These are phyloP conservation scores for Sussaba pulchella DNA, from an alignment of 2,888 invertebrate genomes.

Conservation along the genomic window DNA sequence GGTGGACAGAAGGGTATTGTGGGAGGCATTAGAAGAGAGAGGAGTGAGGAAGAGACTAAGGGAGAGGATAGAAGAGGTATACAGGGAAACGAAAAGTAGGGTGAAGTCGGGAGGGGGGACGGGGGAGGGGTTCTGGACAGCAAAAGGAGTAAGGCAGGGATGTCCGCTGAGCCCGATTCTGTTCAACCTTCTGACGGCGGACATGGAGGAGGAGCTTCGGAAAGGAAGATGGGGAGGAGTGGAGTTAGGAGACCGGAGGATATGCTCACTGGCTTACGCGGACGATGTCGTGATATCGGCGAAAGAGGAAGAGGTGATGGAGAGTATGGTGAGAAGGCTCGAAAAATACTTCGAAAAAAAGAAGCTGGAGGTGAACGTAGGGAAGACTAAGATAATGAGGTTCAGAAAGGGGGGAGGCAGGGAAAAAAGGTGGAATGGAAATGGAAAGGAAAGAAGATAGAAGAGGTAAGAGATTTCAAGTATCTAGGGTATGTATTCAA, in stretches of 20 bases:
- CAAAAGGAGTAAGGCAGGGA: too few relatives aligned
- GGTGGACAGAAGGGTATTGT: constrained; percentile 24
- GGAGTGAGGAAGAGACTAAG: constrained; percentile 13
- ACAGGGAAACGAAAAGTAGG: too few relatives aligned
- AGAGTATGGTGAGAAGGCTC: neutral
- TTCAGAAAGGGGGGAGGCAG: too few relatives aligned
- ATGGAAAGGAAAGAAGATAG: too few relatives aligned
- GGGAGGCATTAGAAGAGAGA: neutral
- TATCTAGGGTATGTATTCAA: too few relatives aligned
- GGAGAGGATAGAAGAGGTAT: too few relatives aligned
- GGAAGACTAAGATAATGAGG: neutral
- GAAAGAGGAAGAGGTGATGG: neutral
- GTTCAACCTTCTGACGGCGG: neutral
- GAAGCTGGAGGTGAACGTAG: neutral
- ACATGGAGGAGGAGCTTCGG: neutral
- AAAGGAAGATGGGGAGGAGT: neutral
- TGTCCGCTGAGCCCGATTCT: too few relatives aligned
- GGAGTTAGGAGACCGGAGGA: neutral
- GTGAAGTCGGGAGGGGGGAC: too few relatives aligned
- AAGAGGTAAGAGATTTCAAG: too few relatives aligned
- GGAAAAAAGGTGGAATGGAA: too few relatives aligned
- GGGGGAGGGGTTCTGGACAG: too few relatives aligned
- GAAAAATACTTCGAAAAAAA: neutral
- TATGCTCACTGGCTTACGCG: neutral
- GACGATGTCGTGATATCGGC: neutral